Percentiles rank a stretch among this genome's conserved stretches.
These are phyloP conservation scores for Glaucidium brasilianum DNA, from an alignment of 2,113 vertebrate species.

Conservation along the genomic window DNA sequence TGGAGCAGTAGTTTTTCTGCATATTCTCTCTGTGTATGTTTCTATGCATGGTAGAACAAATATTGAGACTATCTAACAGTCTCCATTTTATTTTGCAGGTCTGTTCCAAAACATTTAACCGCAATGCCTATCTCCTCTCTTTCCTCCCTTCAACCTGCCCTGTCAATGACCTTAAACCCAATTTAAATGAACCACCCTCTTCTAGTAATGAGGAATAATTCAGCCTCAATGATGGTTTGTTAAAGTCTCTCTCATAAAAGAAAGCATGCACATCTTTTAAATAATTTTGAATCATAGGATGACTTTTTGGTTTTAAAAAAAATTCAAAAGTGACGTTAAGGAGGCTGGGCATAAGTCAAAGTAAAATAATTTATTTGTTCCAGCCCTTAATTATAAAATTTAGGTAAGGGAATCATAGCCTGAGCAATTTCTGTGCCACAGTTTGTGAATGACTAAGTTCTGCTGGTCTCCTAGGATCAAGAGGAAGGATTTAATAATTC, in stretches of 20 bases:
- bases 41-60: conserved; percentile 40
- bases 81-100: conserved; percentile 37
- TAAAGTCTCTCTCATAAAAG: conserved; percentile 3
- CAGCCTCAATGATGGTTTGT: not conserved
- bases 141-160: conserved; percentile 22
- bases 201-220: conserved; percentile 28
- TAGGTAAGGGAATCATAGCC: not conserved
- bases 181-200: conserved; percentile 22
- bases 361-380: not conserved
- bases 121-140: not conserved
- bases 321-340: not conserved
- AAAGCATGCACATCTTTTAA: not conserved
- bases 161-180: conserved; percentile 21
- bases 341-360: not conserved
- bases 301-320: not conserved
- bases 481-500: not conserved
- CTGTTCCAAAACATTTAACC: conserved; percentile 61
- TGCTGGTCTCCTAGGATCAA: not conserved
- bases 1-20: conserved; percentile 8
- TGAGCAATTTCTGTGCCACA: not conserved
- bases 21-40: conserved; percentile 18
- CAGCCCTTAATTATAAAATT: not conserved
- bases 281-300: not conserved
- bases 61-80: conserved; percentile 26
- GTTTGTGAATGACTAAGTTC: not conserved